Evolutionary conservation across 2,888 invertebrate genomes (phyloP), one percentile per base, ranked within the genome.

Genomic region (Encarsia formosa): DNA sequence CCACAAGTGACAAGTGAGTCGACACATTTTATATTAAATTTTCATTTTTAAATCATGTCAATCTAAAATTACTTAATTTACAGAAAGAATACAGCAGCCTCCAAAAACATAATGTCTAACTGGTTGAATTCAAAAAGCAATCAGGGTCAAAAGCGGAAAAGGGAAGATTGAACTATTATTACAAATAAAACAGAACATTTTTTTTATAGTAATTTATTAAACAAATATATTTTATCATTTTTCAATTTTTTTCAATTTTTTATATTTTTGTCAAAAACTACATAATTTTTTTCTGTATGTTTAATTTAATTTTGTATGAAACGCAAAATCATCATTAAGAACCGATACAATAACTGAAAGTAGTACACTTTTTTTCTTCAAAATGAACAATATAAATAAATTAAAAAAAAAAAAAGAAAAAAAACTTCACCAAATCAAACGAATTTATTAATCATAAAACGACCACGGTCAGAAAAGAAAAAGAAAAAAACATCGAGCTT

Each of bases 101-200:
- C 56, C 3, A 56, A 38, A 43, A 47, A 22, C 31, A n/a, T 56
- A 5, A 56, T 53, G 53, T 37, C 47, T 11, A 50, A 44, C 26
- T 56, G 56, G 56, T 11, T 56, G 11, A 39, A 40, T 13, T 4
- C 18, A 39, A 38, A 18, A 41, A 45, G 13, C 8, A 20, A 23
- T 6, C 47, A 38, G 39, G 47, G 40, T 35, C 5, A 40, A 4
- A 57, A 57, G 37, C 44, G 51, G 3, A 54, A 54, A 45, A 26
- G 26, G 23, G 45, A 50, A 26, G 40, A 53, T 46, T 53, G 52
- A 49, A 23, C 16, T 22, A 13, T n/a, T 13, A n/a, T n/a, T n/a
- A n/a, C n/a, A n/a, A n/a, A n/a, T n/a, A n/a, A n/a, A n/a, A n/a
- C n/a, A n/a, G n/a, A n/a, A n/a, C n/a, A n/a, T n/a, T 38, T 50